These are phyloP conservation scores for Orchesellides sinensis DNA, from an alignment of 2,888 invertebrate species.

Conservation along the genomic window DNA sequence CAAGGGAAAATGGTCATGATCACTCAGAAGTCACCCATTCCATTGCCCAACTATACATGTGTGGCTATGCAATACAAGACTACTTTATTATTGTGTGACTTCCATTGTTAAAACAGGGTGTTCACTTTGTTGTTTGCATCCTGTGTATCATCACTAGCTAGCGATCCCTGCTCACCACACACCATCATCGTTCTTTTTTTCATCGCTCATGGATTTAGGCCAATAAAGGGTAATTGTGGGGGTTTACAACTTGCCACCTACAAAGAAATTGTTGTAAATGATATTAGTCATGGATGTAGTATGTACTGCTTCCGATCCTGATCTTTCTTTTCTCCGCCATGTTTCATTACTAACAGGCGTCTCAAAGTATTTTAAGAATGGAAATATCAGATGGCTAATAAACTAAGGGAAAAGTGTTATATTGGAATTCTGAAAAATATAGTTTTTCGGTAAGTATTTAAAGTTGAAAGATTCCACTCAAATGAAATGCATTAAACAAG, in stretches of 20 bases:
- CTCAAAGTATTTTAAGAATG: no score
- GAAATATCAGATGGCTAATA: no score
- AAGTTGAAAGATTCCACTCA: no score
- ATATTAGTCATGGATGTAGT: slow-evolving; percentile 31
- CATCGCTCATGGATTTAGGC: slow-evolving; percentile 46
- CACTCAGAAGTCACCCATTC: slow-evolving; percentile 21
- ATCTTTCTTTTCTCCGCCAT: slow-evolving; percentile 22
- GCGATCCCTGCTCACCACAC: neutral
- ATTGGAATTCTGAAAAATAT: no score
- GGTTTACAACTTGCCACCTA: slow-evolving; percentile 65
- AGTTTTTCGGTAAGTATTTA: no score
- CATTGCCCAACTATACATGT: slow-evolving; percentile 28
- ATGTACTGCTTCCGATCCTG: neutral
- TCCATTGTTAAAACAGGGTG: slow-evolving; percentile 52
- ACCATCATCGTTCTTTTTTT: slow-evolving; percentile 26
- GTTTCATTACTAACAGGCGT: no score
- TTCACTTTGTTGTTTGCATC: slow-evolving; percentile 35
- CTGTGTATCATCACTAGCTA: no score
- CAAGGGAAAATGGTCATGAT: slow-evolving; percentile 48
- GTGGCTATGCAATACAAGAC: neutral
- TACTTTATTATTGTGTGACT: slow-evolving; percentile 35
- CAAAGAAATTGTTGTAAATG: slow-evolving; percentile 61
- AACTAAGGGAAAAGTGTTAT: no score
- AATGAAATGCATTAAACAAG: no score
- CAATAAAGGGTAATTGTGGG: slow-evolving; percentile 54